These are phyloP conservation scores for Tiliacea aurago DNA, from an alignment of 2,888 invertebrate genomes.

Conservation along the genomic window DNA sequence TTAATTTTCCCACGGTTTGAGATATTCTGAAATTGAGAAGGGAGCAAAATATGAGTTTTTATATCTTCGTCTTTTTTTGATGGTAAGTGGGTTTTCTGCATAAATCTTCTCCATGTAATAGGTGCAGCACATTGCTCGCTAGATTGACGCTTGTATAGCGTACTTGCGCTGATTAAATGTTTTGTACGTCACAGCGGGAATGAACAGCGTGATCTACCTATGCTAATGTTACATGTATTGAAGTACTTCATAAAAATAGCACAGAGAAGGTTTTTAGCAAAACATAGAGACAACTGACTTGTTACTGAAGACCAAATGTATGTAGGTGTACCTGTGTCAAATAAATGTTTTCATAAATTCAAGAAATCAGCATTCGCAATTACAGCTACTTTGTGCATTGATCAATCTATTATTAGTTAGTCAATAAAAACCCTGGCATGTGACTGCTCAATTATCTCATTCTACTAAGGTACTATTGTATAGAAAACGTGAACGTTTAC, in stretches of 20 bases:
- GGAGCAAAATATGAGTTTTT: background rate
- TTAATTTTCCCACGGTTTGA: background rate
- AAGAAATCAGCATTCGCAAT: background rate
- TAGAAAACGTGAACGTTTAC: constrained; percentile 30
- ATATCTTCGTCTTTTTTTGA: background rate
- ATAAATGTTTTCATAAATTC: too few relatives aligned
- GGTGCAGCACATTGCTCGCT: constrained; percentile 46
- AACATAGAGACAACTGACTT: too few relatives aligned
- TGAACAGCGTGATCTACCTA: constrained; percentile 9
- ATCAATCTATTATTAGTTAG: constrained; percentile 41
- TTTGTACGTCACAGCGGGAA: constrained; percentile 36
- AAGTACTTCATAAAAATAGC: constrained; percentile 34
- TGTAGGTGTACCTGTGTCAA: too few relatives aligned
- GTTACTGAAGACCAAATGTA: too few relatives aligned
- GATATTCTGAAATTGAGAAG: background rate
- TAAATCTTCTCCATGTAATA: background rate
- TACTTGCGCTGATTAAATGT: constrained; percentile 47
- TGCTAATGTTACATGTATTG: constrained; percentile 4
- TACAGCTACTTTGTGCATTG: constrained; percentile 4
- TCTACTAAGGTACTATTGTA: constrained; percentile 24
- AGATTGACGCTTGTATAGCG: constrained; percentile 55
- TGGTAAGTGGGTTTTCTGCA: constrained; percentile 35
- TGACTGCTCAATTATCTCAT: constrained; percentile 51
- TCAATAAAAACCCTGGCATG: constrained; percentile 47
- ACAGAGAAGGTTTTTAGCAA: background rate